Evolutionary conservation across 2,797 vertebrate genomes (phyloP), one percentile per base, ranked within the genome.

Genomic region (Antennarius maculatus): DNA sequence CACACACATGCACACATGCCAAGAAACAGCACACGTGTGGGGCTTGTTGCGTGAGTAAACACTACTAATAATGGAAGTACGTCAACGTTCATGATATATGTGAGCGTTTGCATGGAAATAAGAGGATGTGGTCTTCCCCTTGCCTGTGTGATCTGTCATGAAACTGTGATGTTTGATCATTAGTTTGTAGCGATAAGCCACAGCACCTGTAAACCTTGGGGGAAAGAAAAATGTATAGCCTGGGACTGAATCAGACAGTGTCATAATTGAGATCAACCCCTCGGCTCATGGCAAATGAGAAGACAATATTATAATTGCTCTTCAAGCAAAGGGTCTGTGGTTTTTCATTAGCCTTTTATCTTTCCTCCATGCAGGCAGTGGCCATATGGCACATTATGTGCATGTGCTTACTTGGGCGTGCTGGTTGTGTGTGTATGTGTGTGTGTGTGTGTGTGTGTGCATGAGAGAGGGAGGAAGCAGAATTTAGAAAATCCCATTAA

Each of bases 401-500:
- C 23, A 23, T 23, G 23, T 23, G 23, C 23, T 23, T 23, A 23
- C 23, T 23, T 23, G 23, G 23, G 23, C 23, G 23, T 23, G 23
- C 23, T 23, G 1, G 1, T 23, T 23, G 23, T 23, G 23, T 23
- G 23, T 23, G 23, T 23, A 2, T 23, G 23, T 23, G 23, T 23
- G 23, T 23, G 23, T 23, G 23, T 23, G 23, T 23, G 23, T 23
- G 23, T 23, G 23, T 23, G 23, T 14, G 18, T n/a, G 49, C 51
- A 54, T 11, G 31, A 56, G 69, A 72, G 54, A 42, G 8, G 10
- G 41, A 75, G 78, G 50, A 71, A 74, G 78, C 70, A 69, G 45
- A 85, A 69, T 83, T 81, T 61, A 70, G 74, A 85, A 86, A 86
- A 89, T 84, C 85, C 85, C 76, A 88, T 90, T 89, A 89, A 80